A percentile compares a stretch with the other conserved stretches of the same genome.
Conservation (phyloP, 2,113 vertebrate species). For the Nothoprocta perdicaria region DNA sequence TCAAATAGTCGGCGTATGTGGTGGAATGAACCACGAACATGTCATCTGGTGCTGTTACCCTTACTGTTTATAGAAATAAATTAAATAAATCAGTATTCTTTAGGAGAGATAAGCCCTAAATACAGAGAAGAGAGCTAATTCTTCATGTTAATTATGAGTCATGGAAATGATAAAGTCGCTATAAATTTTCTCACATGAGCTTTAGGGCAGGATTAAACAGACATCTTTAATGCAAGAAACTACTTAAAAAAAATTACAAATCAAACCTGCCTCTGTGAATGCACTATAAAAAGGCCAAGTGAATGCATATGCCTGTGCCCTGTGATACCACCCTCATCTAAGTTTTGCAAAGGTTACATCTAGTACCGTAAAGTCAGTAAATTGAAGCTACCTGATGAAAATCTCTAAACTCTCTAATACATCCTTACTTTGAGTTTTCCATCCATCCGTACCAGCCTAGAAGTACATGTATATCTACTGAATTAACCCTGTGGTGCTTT, state of each 20-base stretch:
- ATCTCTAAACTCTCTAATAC: background rate
- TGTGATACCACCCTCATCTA: background rate
- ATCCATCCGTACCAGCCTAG: background rate
- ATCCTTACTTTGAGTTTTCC: background rate
- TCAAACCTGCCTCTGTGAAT: background rate
- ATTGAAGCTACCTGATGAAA: background rate
- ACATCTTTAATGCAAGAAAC: background rate
- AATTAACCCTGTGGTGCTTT: background rate
- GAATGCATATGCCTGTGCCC: background rate
- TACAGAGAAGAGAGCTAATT: slow-evolving; percentile 58
- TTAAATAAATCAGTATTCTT: slow-evolving; percentile 56
- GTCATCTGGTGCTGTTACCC: too few relatives aligned
- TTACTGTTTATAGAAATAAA: background rate
- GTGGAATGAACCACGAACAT: background rate
- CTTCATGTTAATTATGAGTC: slow-evolving; percentile 50
- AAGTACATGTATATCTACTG: background rate
- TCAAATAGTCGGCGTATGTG: background rate
- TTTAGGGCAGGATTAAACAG: slow-evolving; percentile 58
- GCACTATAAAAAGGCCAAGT: background rate
- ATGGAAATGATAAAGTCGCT: slow-evolving; percentile 36
- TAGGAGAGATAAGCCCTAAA: slow-evolving; percentile 56
- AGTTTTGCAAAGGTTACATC: background rate
- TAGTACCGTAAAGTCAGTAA: background rate
- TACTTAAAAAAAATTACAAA: background rate
- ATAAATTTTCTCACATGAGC: slow-evolving; percentile 51